These are phyloP conservation scores for Epistrophe eligans DNA, from an alignment of 2,888 invertebrate species.

Conservation along the genomic window DNA sequence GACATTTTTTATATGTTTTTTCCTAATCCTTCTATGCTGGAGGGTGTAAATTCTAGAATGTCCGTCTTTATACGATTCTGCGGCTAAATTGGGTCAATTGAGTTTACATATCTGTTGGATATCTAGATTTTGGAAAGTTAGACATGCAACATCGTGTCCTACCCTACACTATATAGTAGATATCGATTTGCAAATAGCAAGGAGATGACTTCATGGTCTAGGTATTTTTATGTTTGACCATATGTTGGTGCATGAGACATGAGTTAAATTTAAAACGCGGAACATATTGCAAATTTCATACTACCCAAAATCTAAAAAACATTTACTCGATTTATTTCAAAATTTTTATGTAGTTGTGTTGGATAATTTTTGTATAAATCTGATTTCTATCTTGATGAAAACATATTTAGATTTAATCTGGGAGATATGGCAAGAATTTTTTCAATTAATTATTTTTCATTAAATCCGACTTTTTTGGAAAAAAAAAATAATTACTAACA, in stretches of 20 bases:
- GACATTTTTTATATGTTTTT: neutral
- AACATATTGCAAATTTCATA: neutral
- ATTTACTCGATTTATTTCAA: no score
- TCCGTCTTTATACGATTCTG: neutral
- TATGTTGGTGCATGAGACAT: neutral
- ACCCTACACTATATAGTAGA: no score
- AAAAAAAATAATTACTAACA: no score
- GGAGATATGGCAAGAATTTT: no score
- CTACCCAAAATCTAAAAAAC: neutral
- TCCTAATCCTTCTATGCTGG: neutral
- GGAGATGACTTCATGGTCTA: neutral
- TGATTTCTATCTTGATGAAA: no score
- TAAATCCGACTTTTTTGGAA: no score
- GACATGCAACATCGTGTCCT: constrained; percentile 30
- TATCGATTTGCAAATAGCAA: neutral
- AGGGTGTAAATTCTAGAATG: neutral
- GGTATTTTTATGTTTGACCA: neutral
- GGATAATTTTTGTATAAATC: no score
- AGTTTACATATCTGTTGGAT: constrained; percentile 30
- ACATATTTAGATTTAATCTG: no score
- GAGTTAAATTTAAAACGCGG: neutral
- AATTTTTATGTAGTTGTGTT: no score
- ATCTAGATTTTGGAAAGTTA: constrained; percentile 9
- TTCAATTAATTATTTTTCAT: no score
- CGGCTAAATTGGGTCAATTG: constrained; percentile 7